Evolutionary conservation across 2,797 vertebrate genomes (phyloP), one percentile per base, ranked within the genome.

Genomic region (Carduelis carduelis): DNA sequence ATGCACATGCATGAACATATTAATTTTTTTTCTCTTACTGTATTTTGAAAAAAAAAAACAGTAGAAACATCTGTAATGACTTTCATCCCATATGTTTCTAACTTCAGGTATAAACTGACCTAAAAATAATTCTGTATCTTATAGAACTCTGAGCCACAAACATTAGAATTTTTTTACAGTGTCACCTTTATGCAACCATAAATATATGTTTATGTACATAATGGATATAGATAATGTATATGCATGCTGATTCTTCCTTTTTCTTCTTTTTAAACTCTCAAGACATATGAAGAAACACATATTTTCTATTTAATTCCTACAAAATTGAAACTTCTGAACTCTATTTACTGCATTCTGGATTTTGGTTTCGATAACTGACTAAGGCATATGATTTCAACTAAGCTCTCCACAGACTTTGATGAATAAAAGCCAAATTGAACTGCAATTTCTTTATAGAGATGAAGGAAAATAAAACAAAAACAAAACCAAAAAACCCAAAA

Each of bases 181-280:
- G 12, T 3, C 22, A 52, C 9, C 3, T 89, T 71, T 57, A 15
- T 63, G 39, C 4, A 70, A 50, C 2, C 18, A 26, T 23, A 43
- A 3, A 59, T 27, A 49, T 1, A 0, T 11, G 1, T 30, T 11
- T 59, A 19, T 55, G 10, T 28, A 3, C 28, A 32, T 30, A 52
- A 57, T 35, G 6, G 24, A 30, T n/a, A 24, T 61, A 27, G 28
- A 10, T 27, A 35, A 55, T 50, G 6, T 32, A 8, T 27, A 52
- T 5, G 0, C 4, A 35, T 78, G 81, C 75, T 63, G 3, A 37
- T 15, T 88, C 8, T 81, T 66, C 14, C 4, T 47, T 72, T 71
- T 66, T 52, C 4, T 75, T 41, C 9, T 32, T 85, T 93, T 65
- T 61, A 44, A 87, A 21, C 7, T 49, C 11, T 70, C 20, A 41